Base-by-base conservation (phyloP, 2,888 invertebrate genomes). In the Limenitis camilla region DNA sequence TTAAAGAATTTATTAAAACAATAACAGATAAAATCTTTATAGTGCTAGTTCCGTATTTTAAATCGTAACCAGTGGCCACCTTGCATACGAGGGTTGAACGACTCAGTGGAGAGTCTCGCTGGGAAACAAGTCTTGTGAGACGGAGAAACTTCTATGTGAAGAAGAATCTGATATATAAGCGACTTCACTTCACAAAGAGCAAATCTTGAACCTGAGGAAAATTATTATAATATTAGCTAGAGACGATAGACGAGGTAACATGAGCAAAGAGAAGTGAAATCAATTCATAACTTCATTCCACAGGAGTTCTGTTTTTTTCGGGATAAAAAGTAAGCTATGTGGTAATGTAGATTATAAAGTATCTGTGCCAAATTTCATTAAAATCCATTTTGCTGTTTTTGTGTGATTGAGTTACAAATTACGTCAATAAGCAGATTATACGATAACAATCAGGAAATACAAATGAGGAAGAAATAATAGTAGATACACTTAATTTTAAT, bases 141-240 rank as follows among this genome's bases (percentile, higher is more conserved):
- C 0, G 80, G 76, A 0, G 68, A 69, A 29, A 84, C 30, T 49
- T 73, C 74, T 47, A 80, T 63, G 11, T 79, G 65, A 7, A 61
- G 67, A 2, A 84, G 60, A 1, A 83, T 61, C 59, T 80, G 78
- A 56, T 81, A 81, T 2, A 68, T 55, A 61, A 81, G 71, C 19
- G 79, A 74, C 58, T 84, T 84, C 7, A 81, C 57, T 56, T 84
- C 81, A 53, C 78, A 79, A 5, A 84, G 68, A 0, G 81, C 82
- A 51, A 81, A 81, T 35, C 82, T 62, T 4, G 79, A 81, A 0
- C 77, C 81, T 81, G 63, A 1, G 44, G 43, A 11, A 5, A 32
- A 6, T 31, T 4, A 33, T 29, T 28, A 28, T 33, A 11, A n/a
- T 30, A 27, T 5, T 30, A 7, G 7, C 7, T 9, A 5, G 6